Conservation (phyloP, 2,797 vertebrate species). For the Macropus fuliginosus region DNA sequence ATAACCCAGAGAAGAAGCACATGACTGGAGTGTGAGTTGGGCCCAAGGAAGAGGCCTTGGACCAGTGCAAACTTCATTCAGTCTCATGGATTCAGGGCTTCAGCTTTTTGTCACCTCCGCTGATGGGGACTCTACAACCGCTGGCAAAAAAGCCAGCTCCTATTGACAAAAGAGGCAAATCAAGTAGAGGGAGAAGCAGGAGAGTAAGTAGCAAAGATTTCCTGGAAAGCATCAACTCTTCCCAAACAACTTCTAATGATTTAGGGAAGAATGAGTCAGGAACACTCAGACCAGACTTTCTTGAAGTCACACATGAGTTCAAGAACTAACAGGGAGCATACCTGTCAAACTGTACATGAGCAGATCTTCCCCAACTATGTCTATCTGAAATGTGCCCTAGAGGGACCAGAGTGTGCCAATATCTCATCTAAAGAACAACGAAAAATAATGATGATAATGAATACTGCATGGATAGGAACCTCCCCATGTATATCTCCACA, state of each 20-base stretch:
- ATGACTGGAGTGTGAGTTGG: constrained; percentile 49
- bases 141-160: constrained; percentile 49
- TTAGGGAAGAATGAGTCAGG: constrained; percentile 65
- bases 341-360: constrained; percentile 41
- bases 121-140: constrained; percentile 21
- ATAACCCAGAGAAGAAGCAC: constrained; percentile 57
- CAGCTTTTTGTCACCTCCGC: neutral
- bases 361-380: neutral
- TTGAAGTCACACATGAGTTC: constrained; percentile 59
- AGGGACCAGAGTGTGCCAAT: neutral
- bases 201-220: constrained; percentile 30
- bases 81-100: constrained; percentile 45
- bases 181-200: neutral
- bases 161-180: constrained; percentile 34
- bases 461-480: neutral
- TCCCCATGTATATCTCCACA: neutral
- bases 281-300: constrained; percentile 69
- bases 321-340: constrained; percentile 51
- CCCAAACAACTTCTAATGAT: constrained; percentile 66
- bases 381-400: constrained; percentile 1
- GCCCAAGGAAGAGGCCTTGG: neutral
- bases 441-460: neutral
- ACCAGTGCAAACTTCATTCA: constrained; percentile 54
- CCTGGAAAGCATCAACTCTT: constrained; percentile 59
- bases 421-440: neutral